Base-by-base conservation (phyloP, 2,888 invertebrate genomes). In the Mesorhabditis spiculigera region DNA sequence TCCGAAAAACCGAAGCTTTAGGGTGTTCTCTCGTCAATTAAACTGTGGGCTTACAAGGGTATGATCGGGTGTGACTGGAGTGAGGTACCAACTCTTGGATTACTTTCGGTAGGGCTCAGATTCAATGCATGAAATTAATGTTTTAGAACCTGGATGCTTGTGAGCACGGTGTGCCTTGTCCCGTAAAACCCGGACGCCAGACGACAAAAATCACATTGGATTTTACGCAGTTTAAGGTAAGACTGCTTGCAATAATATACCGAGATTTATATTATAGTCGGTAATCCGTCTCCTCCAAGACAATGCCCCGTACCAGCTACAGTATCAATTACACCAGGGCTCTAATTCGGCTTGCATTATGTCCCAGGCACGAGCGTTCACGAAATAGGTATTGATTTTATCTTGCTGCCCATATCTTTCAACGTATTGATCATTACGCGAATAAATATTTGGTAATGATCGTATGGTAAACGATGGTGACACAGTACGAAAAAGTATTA, bases 141-240 rank as follows among this genome's bases (percentile, higher is more conserved):
- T 50, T 50, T 50, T 10, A 50, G 58, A 10, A n/a, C n/a, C 58
- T 50, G 8, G 70, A 72, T 41, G 75, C 75, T 8, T 77, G 77
- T 67, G 64, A 65, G 5, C 63, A 75, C 68, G 75, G 77, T 44
- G 72, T 77, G 8, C 77, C 77, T 44, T 77, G 77, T 67, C 77
- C 77, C 45, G 68, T 76, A 13, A 58, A 63, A 0, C 68, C 74
- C 28, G 73, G 73, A 65, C 16, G 63, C 10, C 73, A 76, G 44
- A 68, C 67, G 28, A 68, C 75, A 62, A 64, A 69, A 42, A 71
- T 77, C 13, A 68, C 67, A 42, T 68, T 77, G 45, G 75, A 77
- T 66, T 77, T 77, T 70, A 71, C 73, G 4, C 62, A 75, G 65
- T 77, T 68, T 69, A 67, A 71, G 8, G 58, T 50, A 50, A 50